phyloP scores from a whole-genome alignment of 2,797 vertebrate genomes.

The Typhlichthys eigenmanni region DNA sequence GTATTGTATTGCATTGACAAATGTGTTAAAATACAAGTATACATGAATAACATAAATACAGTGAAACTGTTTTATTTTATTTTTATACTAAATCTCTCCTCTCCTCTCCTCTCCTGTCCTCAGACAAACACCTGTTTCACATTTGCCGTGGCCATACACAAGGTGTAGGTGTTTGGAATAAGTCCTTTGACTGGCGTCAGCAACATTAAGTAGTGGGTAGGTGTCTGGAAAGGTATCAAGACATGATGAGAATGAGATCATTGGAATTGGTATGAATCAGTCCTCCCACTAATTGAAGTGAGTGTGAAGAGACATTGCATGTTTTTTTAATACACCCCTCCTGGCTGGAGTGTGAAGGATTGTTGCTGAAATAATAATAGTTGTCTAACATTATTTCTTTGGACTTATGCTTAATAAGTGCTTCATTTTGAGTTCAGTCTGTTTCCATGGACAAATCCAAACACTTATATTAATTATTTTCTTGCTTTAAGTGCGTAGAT shows the following conservation, averaged over 20 bases:
- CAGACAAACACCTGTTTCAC: conserved; percentile 71
- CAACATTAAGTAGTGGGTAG: conserved; percentile 56
- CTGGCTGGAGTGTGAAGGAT: conserved; percentile 43
- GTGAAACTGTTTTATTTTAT: not conserved
- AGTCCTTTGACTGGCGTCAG: conserved; percentile 63
- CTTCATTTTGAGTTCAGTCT: not conserved
- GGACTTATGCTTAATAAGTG: conserved; percentile 18
- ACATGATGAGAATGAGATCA: conserved; percentile 69
- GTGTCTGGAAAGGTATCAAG: conserved; percentile 68
- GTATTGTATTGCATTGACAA: not conserved
- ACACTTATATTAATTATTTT: no score
- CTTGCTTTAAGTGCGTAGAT: no score
- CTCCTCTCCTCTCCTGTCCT: conserved; percentile 43
- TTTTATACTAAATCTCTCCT: not conserved
- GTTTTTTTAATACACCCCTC: conserved; percentile 40
- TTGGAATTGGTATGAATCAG: conserved; percentile 55
- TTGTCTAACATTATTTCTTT: conserved; percentile 19
- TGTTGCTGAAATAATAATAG: conserved; percentile 33
- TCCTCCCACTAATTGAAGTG: conserved; percentile 65
- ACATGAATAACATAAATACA: not conserved
- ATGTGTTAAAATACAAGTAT: not conserved
- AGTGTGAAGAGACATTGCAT: conserved; percentile 43
- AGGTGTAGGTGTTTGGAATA: conserved; percentile 75
- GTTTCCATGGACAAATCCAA: not conserved
- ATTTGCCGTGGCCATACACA: conserved; percentile 66